Base-by-base conservation (phyloP, 2,888 invertebrate genomes). In the Harmothoe impar region DNA sequence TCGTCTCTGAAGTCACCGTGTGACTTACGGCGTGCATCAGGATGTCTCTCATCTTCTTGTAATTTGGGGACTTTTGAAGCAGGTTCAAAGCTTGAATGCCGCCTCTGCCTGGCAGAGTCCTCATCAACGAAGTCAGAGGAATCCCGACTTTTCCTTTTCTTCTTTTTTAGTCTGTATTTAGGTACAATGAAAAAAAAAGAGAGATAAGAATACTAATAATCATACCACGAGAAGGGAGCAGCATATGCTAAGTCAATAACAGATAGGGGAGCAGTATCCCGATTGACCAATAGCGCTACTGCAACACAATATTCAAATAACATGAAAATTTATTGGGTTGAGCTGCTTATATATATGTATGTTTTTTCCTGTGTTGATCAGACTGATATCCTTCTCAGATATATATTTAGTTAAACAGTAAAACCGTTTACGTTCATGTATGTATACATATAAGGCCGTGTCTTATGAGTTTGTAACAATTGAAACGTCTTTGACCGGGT, bases 111-210 rank as follows among this genome's bases (percentile, higher is more conserved):
- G 25, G 5, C 3, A 15, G 25, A 25, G n/a, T 51, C 52, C 12
- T 52, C 86, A 54, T 86, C 54, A 15, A 12, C 54, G 25, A 29
- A 1, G 0, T 86, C 86, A 23, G 29, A 20, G 1, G 54, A 23
- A n/a, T 56, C 33, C 3, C 29, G 86, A 54, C 86, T 86, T 54
- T 56, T 86, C 29, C 86, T 52, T n/a, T 25, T 54, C 56, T 86
- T 86, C 54, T 86, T 86, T 25, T 54, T 86, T 0, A 20, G 54
- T 33, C 86, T 86, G 31, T 25, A 56, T 7, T 43, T 43, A 43
- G 43, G 10, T 7, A 7, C 10, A 43, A 43, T 10, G 43, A 43
- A n/a, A n/a, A 81, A 12, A 23, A 68, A 68, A 17, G 68, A 68
- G n/a, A 52, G 54, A 17, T 52, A 17, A 52, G 17, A 10, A 17